phyloP scores from a whole-genome alignment of 2,113 vertebrate genomes.

The Cryptomyrus ogoouensis region DNA sequence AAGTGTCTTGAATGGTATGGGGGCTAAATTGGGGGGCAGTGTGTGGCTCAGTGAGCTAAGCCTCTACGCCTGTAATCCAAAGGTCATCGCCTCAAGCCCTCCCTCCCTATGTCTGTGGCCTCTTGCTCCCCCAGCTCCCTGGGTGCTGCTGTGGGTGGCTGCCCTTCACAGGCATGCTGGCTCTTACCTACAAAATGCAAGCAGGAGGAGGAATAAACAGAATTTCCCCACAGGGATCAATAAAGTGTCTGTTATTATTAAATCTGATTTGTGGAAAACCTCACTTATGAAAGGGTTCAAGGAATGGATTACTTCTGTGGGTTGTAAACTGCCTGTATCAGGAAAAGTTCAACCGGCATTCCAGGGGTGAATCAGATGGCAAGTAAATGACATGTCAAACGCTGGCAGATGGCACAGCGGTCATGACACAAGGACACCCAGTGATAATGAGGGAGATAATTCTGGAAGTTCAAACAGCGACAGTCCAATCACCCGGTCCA shows the following conservation, averaged over 20 bases:
- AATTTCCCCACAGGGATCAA: too few species aligned
- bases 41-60: too few species aligned
- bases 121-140: too few species aligned
- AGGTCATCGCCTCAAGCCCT: too few species aligned
- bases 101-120: too few species aligned
- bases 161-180: too few species aligned
- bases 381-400: neutral
- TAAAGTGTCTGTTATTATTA: neutral
- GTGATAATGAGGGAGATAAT: neutral
- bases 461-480: neutral
- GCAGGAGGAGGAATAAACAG: too few species aligned
- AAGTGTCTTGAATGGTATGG: neutral
- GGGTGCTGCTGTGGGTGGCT: too few species aligned
- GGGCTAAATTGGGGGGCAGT: neutral
- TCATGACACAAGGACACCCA: neutral
- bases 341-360: neutral
- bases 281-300: too few species aligned
- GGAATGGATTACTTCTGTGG: neutral
- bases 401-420: neutral
- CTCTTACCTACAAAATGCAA: too few species aligned
- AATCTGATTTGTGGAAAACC: neutral
- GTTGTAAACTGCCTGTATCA: neutral
- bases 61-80: too few species aligned
- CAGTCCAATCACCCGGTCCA: neutral
- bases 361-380: neutral